Evolutionary conservation across 30 jellyfish, hydroid and myxozoan genomes (phyloP), one percentile per base, ranked within the genome.

Genomic region (Cassiopea xamachana): DNA sequence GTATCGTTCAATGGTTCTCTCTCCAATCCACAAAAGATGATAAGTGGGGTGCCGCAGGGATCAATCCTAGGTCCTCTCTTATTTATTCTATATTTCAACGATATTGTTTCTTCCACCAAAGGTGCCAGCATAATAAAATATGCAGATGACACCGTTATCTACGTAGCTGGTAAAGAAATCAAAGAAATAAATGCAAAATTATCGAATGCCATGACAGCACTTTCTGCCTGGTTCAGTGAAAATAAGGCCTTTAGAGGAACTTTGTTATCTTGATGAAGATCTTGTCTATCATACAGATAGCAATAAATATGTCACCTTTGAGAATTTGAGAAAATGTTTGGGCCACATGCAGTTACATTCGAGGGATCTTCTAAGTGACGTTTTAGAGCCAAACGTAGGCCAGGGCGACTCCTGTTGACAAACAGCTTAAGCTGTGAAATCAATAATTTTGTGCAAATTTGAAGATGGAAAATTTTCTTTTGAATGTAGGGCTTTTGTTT

Each of bases 91-190:
- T 77, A 62, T 45, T 71, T 87, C 76, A 87, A 80, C 60, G 95
- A 64, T 68, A 58, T 75, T 74, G 80, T 83, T 13, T 68, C 75
- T 86, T 87, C 71, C 70, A 86, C 80, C 61, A 51, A 64, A 18
- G 69, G 87, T 51, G 91, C 91, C 48, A 50, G 74, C 73, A 89
- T 79, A 1, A 75, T 89, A 18, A 89, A 79, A 70, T 89, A 89
- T 73, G 92, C 96, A 45, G 92, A 89, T 48, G 92, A 89, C 89
- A 89, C 96, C 14, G 96, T 89, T 77, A 80, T 81, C 75, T 89
- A 89, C 72, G 86, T 80, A 14, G 96, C 87, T 43, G 87, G 84
- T 61, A 89, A 60, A 46, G 92, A 89, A 49, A 27, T 77, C 1
- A 60, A 80, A 58, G 88, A 45, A 14, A 89, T 89, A 44, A 80